These are phyloP conservation scores for Hyperoplus immaculatus DNA, from an alignment of 2,797 vertebrate species.

Conservation along the genomic window DNA sequence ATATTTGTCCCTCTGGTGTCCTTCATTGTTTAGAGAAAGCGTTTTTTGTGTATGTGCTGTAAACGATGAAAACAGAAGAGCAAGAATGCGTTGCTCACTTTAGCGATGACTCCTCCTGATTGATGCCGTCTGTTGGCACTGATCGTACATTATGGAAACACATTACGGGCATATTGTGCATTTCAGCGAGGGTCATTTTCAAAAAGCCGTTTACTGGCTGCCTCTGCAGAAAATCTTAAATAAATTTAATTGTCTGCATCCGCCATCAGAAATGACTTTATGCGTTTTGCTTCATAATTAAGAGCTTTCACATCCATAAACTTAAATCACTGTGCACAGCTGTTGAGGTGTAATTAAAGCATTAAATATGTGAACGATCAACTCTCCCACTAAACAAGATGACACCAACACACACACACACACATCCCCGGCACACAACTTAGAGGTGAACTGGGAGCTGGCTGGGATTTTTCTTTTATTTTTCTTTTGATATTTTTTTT, in stretches of 20 bases:
- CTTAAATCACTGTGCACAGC: slow-evolving; percentile 90
- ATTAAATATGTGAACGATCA: slow-evolving; percentile 90
- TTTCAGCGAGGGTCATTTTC: slow-evolving; percentile 81
- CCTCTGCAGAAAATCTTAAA: slow-evolving; percentile 87
- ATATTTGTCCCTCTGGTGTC: slow-evolving; percentile 34
- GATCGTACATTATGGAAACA: slow-evolving; percentile 73
- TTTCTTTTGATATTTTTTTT: too few relatives aligned
- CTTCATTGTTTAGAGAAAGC: slow-evolving; percentile 20
- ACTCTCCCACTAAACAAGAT: slow-evolving; percentile 88
- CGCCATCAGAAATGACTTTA: slow-evolving; percentile 89
- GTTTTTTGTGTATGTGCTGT: slow-evolving; percentile 4
- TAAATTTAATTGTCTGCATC: slow-evolving; percentile 91
- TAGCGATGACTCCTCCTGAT: slow-evolving; percentile 64
- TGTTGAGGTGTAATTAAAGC: slow-evolving; percentile 90
- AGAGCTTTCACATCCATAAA: slow-evolving; percentile 90
- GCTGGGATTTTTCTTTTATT: slow-evolving; percentile 45
- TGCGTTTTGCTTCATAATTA: slow-evolving; percentile 91
- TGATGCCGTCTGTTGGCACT: slow-evolving; percentile 10
- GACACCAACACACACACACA: slow-evolving; percentile 66
- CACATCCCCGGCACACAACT: slow-evolving; percentile 70
- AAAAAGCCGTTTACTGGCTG: slow-evolving; percentile 76
- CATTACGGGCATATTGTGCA: slow-evolving; percentile 75
- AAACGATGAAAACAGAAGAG: slow-evolving; percentile 43
- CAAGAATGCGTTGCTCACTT: slow-evolving; percentile 50
- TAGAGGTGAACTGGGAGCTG: slow-evolving; percentile 78